Conservation (phyloP, 2,888 invertebrate species). For the Pseudococcus longispinus region DNA sequence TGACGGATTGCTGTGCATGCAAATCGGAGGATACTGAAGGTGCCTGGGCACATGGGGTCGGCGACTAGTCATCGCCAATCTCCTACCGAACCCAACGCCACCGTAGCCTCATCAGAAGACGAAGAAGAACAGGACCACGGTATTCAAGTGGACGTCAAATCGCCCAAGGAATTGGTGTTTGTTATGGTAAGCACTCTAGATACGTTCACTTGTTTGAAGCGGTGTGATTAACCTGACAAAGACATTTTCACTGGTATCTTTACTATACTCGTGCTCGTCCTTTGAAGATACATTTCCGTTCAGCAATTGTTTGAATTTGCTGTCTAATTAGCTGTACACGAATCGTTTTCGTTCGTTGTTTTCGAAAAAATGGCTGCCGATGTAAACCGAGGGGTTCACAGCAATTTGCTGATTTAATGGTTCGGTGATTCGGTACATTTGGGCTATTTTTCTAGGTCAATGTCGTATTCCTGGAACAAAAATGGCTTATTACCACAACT, state of each 20-base stretch:
- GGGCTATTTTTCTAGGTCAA: not conserved
- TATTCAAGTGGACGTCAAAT: conserved; percentile 50
- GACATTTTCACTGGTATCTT: not conserved
- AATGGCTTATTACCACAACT: not conserved
- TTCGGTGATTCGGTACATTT: not conserved
- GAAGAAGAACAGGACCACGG: conserved; percentile 57
- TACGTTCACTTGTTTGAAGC: conserved; percentile 29
- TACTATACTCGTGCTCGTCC: not conserved
- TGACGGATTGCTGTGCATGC: conserved; percentile 54
- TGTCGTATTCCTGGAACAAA: not conserved
- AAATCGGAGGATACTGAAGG: conserved; percentile 54
- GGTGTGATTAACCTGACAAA: conserved; percentile 11
- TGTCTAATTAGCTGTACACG: not conserved
- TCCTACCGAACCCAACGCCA: conserved; percentile 41
- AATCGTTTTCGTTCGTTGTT: not conserved
- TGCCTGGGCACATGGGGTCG: conserved; percentile 58
- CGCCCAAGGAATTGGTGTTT: conserved; percentile 48
- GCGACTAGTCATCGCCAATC: conserved; percentile 59
- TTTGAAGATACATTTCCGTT: not conserved
- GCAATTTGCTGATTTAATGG: not conserved
- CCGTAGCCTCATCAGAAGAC: conserved; percentile 54
- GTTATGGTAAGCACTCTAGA: conserved; percentile 48
- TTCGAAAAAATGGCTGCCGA: conserved; percentile 12
- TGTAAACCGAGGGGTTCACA: not conserved
- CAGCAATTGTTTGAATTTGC: too few species aligned